Base-by-base conservation (phyloP, 1,140 invertebrate genomes). In the Kradibia gibbosae region DNA sequence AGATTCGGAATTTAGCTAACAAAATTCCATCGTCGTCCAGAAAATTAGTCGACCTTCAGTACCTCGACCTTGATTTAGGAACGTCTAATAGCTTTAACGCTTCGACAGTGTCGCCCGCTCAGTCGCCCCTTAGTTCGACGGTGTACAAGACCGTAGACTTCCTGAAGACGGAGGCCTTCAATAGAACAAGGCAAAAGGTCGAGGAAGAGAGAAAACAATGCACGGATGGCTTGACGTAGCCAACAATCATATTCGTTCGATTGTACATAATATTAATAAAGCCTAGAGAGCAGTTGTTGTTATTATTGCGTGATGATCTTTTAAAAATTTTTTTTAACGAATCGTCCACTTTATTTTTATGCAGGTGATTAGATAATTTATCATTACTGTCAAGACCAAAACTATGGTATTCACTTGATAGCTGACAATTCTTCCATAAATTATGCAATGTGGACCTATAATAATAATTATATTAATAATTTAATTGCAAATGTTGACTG, bases 71-170 rank as follows among this genome's bases (percentile, higher is more conserved):
- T 83, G 95, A 96, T 92, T 91, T 94, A 72, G 93, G 94, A 84
- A 86, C 85, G 31, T 89, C 86, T 22, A 89, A 91, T 82, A 85
- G 84, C 22, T 74, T n/a, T 45, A 85, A 85, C 13, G 85, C 86
- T 36, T 85, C 89, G 3, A 83, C 86, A 10, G 85, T 90, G 83
- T 86, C 90, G 48, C 81, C 86, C 8, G 85, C 86, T 45, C 91
- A 89, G 78, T 88, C 90, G 53, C 89, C 91, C 22, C 91, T 92
- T 42, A 92, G 91, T 83, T 91, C 91, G 39, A 96, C 95, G 1
- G 95, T 96, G 5, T 98, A 98, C 88, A 97, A 97, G 91, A 96
- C 94, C 0, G 96, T 98, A 0, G 97, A 98, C 90, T 98, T 98
- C 92, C 91, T 97, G 17, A 97, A 97, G 92, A 98, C 97, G 0